These are phyloP conservation scores for Nerophis lumbriciformis DNA, from an alignment of 2,113 vertebrate genomes.

Conservation along the genomic window DNA sequence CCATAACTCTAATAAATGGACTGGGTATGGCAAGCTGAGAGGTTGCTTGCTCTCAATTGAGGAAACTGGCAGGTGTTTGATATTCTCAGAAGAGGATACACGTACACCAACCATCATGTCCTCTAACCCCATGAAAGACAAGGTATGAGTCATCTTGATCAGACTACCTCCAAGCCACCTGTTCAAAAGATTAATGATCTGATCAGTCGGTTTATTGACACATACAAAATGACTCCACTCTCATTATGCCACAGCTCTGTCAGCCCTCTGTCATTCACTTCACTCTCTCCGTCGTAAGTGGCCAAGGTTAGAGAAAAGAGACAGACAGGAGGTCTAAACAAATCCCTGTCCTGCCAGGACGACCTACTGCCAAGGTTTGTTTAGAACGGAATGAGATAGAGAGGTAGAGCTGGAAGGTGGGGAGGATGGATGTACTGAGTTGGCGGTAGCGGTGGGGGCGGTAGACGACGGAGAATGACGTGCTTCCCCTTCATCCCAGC, in stretches of 20 bases:
- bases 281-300: slow-evolving; percentile 21
- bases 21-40: slow-evolving; percentile 42
- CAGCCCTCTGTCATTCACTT: slow-evolving; percentile 13
- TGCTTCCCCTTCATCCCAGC: slow-evolving; percentile 72
- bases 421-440: slow-evolving; percentile 3
- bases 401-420: slow-evolving; percentile 35
- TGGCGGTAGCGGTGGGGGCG: slow-evolving; percentile 14
- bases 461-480: slow-evolving; percentile 70
- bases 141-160: slow-evolving; percentile 64
- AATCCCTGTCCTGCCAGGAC: slow-evolving; percentile 66
- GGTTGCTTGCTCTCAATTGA: slow-evolving; percentile 40
- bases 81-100: slow-evolving; percentile 47
- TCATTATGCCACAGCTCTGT: slow-evolving; percentile 24
- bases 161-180: slow-evolving; percentile 46
- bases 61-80: slow-evolving; percentile 64
- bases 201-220: slow-evolving; percentile 66
- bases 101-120: not conserved
- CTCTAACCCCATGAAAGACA: slow-evolving; percentile 26
- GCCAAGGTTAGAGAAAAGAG: slow-evolving; percentile 64
- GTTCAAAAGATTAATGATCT: slow-evolving; percentile 63
- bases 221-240: slow-evolving; percentile 62
- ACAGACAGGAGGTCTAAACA: slow-evolving; percentile 55
- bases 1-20: slow-evolving; percentile 60
- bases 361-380: slow-evolving; percentile 72
- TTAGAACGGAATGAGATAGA: slow-evolving; percentile 45